Evolutionary conservation across 1,140 invertebrate species (phyloP), one percentile per base, ranked within the genome.

Genomic region (Panagrolaimus sp.): DNA sequence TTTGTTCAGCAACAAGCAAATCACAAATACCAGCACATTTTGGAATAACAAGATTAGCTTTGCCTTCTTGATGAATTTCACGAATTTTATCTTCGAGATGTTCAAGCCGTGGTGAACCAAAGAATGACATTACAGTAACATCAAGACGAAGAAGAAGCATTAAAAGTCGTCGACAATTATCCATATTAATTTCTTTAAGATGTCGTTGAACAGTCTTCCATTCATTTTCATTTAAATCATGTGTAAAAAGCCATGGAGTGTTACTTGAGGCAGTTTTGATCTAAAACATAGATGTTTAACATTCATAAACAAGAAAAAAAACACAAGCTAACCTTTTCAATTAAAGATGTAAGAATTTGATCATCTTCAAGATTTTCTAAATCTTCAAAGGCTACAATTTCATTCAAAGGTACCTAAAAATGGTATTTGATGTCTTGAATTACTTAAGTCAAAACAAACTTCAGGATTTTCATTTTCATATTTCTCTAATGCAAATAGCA

Each of bases 41-140:
- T 11, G 51, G 51, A 57, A 57, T 20, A 20, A 25, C 51, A 11
- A 57, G n/a, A n/a, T 57, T 11, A 57, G n/a, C 51, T 5, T n/a
- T 16, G n/a, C 20, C 20, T 13, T 57, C 9, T 27, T 57, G 20
- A 57, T 57, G 51, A 1, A 57, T 25, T 25, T 20, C 13, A 57
- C 20, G 20, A 1, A 57, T 11, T 57, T 57, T 20, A 23, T 57
- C 51, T 11, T 16, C 20, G 5, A 27, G 8, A 11, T 27, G 20
- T 57, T 57, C 51, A 13, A 27, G 20, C 27, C 27, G 20, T 11
- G 20, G 11, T 20, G 51, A 57, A 25, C 27, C 51, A 20, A 16
- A 25, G n/a, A 57, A 57, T n/a, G 51, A 57, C 13, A 57, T 13
- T 11, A 57, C 51, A 0, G 51, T 57, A 27, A 57, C 51, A 57